Evolutionary conservation across 2,113 vertebrate species (phyloP), one percentile per base, ranked within the genome.

Genomic region (Todiramphus chloris): DNA sequence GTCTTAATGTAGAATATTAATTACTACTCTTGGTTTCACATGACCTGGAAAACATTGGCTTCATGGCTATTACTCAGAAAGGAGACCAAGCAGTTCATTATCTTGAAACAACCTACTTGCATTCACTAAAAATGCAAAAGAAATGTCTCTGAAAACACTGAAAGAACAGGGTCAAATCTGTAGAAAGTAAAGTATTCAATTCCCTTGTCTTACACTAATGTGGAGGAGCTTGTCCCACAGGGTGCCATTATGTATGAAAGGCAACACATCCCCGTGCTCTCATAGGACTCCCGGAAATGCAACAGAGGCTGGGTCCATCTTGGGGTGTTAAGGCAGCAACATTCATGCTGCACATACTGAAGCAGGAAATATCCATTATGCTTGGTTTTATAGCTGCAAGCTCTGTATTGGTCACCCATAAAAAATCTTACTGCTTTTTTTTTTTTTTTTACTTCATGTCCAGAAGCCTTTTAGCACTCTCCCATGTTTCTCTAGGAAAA

Each of bases 401-500:
- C 18, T 91, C 56, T 58, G 0, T 74, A 30, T 62, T 67, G 41
- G 33, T 87, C 87, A 93, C 39, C 74, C 68, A 37, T 78, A 53
- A 51, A 75, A 67, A 72, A 87, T 69, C 33, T 72, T 59, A n/a
- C 16, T 43, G 3, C 6, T 4, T 39, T 76, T 14, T 51, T 51
- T 25, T 51, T 51, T 24, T 25, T 51, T 14, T 48, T 10, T 48
- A 37, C 23, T 10, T 13, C 25, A 8, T 58, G 44, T 16, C 11
- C 28, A 68, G 72, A 72, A 80, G 13, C 30, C 48, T 89, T 83
- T 90, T 75, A 90, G 48, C 30, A 31, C 24, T 68, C 31, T 72
- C 13, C 10, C 4, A 19, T 87, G 41, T 87, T 92, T 91, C 67
- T 92, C 37, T 85, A 73, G 66, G 70, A 91, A 90, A 96, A 95